Evolutionary conservation across 2,888 invertebrate species (phyloP).

Genomic region (Mythimna ferrago): DNA sequence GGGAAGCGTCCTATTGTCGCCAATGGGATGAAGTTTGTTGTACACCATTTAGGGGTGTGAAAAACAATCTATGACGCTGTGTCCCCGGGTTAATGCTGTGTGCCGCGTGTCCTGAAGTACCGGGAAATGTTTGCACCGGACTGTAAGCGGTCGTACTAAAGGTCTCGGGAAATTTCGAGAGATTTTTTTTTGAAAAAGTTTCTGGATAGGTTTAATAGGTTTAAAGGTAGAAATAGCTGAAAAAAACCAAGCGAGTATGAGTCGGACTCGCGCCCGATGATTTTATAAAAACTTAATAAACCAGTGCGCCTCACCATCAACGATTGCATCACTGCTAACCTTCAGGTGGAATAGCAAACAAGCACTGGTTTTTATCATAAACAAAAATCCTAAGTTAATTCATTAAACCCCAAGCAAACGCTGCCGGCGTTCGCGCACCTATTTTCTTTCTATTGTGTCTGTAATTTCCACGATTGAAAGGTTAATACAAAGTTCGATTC

Average conservation of each 20-base stretch:
- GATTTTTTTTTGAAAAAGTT: not conserved
- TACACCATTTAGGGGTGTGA: conserved; percentile 82
- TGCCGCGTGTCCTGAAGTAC: conserved; percentile 65
- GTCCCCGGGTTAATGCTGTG: conserved; percentile 75
- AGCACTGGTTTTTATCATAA: no score
- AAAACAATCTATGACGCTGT: conserved; percentile 80
- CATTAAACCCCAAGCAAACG: no score
- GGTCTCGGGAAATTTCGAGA: not conserved
- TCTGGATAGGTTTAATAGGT: not conserved
- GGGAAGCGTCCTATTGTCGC: conserved; percentile 63
- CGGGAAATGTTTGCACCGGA: conserved; percentile 66
- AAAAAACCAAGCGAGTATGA: not conserved
- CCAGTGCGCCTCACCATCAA: no score
- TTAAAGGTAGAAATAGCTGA: not conserved
- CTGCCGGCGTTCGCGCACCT: no score
- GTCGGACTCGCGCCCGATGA: no score
- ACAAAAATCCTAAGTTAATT: no score
- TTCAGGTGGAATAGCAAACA: no score
- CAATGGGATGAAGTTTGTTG: conserved; percentile 70
- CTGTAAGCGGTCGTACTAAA: conserved; percentile 46
- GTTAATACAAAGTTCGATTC: no score
- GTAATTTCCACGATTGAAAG: no score
- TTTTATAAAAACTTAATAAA: no score
- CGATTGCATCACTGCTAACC: no score
- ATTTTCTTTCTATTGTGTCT: no score